These are phyloP conservation scores for Zaprionus gabonicus DNA, from an alignment of 1,140 invertebrate genomes.

Conservation along the genomic window DNA sequence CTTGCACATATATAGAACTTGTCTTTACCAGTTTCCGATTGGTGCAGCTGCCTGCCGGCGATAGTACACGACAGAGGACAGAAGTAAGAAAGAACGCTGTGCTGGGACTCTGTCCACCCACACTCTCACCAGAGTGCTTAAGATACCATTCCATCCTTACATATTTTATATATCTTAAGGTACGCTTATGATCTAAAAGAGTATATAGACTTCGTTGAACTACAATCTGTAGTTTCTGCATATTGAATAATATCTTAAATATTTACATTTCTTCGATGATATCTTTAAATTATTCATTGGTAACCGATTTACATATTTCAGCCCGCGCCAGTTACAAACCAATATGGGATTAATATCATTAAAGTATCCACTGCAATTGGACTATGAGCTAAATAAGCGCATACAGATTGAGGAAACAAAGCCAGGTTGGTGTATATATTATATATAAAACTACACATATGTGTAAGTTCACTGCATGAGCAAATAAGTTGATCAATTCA, in stretches of 20 bases:
- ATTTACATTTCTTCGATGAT: background rate
- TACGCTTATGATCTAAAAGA: no score
- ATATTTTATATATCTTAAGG: no score
- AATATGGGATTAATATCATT: background rate
- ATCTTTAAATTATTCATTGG: background rate
- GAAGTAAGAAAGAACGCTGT: background rate
- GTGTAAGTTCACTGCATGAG: background rate
- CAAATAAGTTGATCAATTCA: background rate
- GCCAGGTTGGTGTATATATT: background rate
- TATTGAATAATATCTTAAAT: background rate
- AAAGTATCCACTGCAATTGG: background rate
- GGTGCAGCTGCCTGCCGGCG: slow-evolving; percentile 43
- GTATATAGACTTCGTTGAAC: background rate
- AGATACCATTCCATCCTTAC: background rate
- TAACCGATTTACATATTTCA: background rate
- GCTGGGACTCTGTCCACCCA: slow-evolving; percentile 31
- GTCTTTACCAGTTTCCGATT: slow-evolving; percentile 52
- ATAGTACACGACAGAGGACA: background rate
- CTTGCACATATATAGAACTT: slow-evolving; percentile 32
- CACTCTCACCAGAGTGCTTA: background rate
- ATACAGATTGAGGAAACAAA: background rate
- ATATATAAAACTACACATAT: background rate
- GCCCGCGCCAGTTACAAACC: background rate
- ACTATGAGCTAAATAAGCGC: background rate
- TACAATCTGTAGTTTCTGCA: background rate